These are phyloP conservation scores for Pogonomyrmex barbatus DNA, from an alignment of 1,140 invertebrate genomes.

Conservation along the genomic window DNA sequence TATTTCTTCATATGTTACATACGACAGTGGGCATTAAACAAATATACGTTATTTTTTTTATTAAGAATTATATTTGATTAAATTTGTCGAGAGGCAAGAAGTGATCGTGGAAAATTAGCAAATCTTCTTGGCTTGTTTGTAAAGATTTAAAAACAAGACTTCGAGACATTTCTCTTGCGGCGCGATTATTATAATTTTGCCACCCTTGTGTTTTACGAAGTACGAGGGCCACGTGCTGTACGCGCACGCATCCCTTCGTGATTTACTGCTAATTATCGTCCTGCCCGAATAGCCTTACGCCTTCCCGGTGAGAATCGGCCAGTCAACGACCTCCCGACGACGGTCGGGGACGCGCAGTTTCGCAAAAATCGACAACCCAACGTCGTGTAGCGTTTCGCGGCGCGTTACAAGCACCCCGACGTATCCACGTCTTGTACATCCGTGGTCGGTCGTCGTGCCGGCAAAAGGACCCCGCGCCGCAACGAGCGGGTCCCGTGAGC, in stretches of 20 bases:
- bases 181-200: conserved; percentile 73
- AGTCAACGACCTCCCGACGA: conserved; percentile 75
- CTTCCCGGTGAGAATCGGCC: conserved; percentile 75
- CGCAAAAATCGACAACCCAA: conserved; percentile 77
- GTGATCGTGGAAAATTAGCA: not conserved
- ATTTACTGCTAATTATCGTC: conserved; percentile 77
- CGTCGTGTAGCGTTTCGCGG: conserved; percentile 73
- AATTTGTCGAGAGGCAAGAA: not conserved
- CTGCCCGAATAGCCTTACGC: conserved; percentile 69
- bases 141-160: conserved; percentile 54
- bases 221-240: conserved; percentile 64
- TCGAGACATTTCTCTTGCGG: conserved; percentile 45
- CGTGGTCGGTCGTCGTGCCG: conserved; percentile 43
- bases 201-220: conserved; percentile 70
- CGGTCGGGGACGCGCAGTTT: conserved; percentile 70
- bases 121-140: conserved; percentile 1
- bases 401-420: conserved; percentile 68
- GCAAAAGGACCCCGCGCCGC: conserved; percentile 62
- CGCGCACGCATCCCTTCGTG: conserved; percentile 64
- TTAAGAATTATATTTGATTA: not conserved
- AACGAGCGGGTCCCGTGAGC: conserved; percentile 64
- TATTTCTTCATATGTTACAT: not conserved
- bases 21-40: not conserved
- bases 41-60: not conserved
- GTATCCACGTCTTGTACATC: conserved; percentile 46